These are phyloP conservation scores for Bombus fervidus DNA, from an alignment of 1,140 invertebrate genomes.

Conservation along the genomic window DNA sequence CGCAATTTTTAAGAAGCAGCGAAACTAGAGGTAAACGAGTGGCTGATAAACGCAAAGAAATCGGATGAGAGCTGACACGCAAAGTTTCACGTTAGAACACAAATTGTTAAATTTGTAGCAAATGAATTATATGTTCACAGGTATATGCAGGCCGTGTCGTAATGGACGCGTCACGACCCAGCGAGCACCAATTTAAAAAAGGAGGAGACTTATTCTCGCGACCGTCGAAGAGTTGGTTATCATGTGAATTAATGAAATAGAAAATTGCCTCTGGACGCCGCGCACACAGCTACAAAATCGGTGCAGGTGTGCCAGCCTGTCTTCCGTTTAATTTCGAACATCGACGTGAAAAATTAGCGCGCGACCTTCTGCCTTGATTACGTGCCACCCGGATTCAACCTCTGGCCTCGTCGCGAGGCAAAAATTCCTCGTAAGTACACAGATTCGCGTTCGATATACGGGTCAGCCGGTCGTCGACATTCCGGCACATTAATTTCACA, in stretches of 20 bases:
- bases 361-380: not conserved
- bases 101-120: not conserved
- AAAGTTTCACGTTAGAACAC: not conserved
- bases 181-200: not conserved
- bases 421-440: slow-evolving; percentile 16
- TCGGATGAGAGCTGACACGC: not conserved
- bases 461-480: slow-evolving; percentile 70
- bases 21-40: too few relatives aligned
- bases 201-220: not conserved
- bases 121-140: not conserved
- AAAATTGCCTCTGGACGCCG: slow-evolving; percentile 5
- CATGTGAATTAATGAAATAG: slow-evolving; percentile 25
- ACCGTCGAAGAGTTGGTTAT: not conserved
- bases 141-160: not conserved
- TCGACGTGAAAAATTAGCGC: slow-evolving; percentile 13
- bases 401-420: not conserved
- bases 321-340: slow-evolving; percentile 4
- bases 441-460: slow-evolving; percentile 50
- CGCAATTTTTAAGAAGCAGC: too few relatives aligned
- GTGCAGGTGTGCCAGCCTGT: too few relatives aligned
- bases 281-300: not conserved
- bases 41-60: too few relatives aligned
- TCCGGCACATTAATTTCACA: slow-evolving; percentile 70
- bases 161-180: not conserved
- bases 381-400: not conserved